phyloP scores from a whole-genome alignment of 2,888 invertebrate species.

The Cetonia aurata region DNA sequence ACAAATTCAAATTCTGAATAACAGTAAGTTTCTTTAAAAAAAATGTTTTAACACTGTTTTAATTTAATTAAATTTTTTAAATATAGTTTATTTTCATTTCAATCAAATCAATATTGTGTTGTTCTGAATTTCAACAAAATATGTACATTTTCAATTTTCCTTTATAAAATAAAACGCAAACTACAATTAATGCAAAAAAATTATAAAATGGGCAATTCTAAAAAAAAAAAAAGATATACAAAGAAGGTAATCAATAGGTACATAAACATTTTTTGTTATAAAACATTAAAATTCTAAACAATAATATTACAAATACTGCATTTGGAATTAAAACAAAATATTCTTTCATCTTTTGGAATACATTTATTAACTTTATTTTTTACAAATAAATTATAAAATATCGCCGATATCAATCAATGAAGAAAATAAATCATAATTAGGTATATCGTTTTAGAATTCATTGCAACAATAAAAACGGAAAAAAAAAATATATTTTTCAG shows the following conservation, averaged over 20 bases:
- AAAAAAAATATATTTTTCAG: background rate
- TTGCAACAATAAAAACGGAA: constrained; percentile 3
- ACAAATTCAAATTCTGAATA: background rate
- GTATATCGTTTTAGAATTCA: constrained; percentile 8
- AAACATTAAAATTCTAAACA: background rate
- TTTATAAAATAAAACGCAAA: no score
- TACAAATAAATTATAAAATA: constrained; percentile 27
- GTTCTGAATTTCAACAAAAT: no score
- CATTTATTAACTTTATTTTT: constrained; percentile 11
- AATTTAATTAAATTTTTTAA: no score
- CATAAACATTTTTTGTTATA: background rate
- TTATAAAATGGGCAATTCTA: no score
- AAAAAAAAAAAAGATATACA: no score
- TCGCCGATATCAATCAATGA: background rate
- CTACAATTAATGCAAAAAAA: no score
- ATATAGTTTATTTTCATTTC: no score
- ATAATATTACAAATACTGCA: background rate
- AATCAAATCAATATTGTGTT: no score
- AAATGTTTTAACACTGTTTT: no score
- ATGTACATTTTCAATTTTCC: no score
- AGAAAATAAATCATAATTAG: constrained; percentile 21
- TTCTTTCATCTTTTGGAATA: background rate
- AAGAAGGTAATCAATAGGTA: no score
- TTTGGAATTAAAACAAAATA: background rate
- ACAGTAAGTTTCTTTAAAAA: no score